These are phyloP conservation scores for Stegostoma tigrinum DNA, from an alignment of 2,113 vertebrate genomes.

Conservation along the genomic window DNA sequence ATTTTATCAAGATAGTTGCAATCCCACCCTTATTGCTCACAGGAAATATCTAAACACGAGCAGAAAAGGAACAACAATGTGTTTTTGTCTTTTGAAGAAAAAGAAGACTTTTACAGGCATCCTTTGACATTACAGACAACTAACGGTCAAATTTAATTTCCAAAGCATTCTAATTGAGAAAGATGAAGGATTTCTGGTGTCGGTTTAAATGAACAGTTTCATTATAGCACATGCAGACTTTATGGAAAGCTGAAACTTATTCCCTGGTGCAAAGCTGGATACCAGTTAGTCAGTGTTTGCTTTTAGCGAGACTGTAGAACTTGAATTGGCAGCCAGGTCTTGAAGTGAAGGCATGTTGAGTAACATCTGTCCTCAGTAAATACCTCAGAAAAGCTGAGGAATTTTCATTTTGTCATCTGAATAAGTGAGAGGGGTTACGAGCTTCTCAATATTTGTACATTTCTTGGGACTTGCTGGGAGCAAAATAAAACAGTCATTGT, in stretches of 20 bases:
- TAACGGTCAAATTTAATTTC: constrained; percentile 51
- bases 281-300: not conserved
- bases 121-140: constrained; percentile 56
- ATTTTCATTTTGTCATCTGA: not conserved
- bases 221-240: not conserved
- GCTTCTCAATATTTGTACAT: not conserved
- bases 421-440: not conserved
- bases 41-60: not conserved
- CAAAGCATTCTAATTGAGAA: constrained; percentile 49
- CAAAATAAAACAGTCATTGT: not conserved
- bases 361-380: not conserved
- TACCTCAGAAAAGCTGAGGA: not conserved
- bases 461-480: not conserved
- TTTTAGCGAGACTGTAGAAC: not conserved
- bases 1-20: not conserved
- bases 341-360: not conserved
- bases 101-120: constrained; percentile 56
- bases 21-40: not conserved
- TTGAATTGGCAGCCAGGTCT: not conserved
- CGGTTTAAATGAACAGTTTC: not conserved
- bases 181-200: constrained; percentile 50
- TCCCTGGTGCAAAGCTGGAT: not conserved
- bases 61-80: not conserved
- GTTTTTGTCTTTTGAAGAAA: not conserved
- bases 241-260: not conserved